Evolutionary conservation across 64 coral and sea anemone species (phyloP), one percentile per base, ranked within the genome.

Genomic region (Montipora sp.): DNA sequence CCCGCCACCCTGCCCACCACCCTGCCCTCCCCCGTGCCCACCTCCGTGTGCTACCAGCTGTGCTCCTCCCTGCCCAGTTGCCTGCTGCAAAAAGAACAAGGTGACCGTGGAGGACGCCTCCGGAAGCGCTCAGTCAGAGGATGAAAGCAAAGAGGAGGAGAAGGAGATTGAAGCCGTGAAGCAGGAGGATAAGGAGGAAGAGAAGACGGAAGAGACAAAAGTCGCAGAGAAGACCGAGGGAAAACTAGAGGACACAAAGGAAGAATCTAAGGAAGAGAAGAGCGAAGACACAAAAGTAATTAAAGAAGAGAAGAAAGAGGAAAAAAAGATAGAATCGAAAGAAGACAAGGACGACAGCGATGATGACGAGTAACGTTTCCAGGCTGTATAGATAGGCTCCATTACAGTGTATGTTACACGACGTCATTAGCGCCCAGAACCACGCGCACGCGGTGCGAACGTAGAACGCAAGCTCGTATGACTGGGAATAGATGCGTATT

Each of bases 81-180:
- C 74, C 22, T 96, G 95, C 70, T 96, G 95, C 77, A 96, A 96
- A 81, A 96, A 96, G 95, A 96, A 96, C 88, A 96, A 96, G 82
- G 95, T 96, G 8, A 96, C 48, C 45, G 10, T 13, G 10, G 80
- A 92, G 45, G 90, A 91, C 4, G 91, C 46, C 59, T 81, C 90
- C 59, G 45, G 77, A 8, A 71, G 20, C 18, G 89, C 24, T 55
- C 55, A 83, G 50, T 51, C 79, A 66, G 63, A 90, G 13, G 78
- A 73, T 24, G 89, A 86, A 2, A 66, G 21, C 59, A 66, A 88
- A 53, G 84, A 50, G 16, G 88, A 92, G 14, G 10, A 81, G 53
- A 60, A 80, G 87, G 94, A 80, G 12, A 59, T 92, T 24, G 81
- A 92, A 89, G 77, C 5, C 20, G 36, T 36, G 36, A 81, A 51